phyloP scores from a whole-genome alignment of 2,888 invertebrate species.

The Timema cristinae region DNA sequence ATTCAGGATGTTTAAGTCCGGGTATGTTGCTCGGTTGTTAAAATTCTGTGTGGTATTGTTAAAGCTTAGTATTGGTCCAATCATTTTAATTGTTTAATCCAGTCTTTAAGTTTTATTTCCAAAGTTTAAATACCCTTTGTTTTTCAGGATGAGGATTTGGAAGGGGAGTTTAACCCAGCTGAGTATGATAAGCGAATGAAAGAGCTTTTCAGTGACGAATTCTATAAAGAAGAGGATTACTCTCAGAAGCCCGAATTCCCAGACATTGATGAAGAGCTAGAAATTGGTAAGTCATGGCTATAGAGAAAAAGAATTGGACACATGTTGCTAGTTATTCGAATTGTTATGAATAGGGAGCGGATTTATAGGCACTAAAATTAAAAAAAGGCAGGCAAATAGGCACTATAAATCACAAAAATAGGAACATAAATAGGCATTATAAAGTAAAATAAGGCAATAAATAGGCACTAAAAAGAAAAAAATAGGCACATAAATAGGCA shows the following conservation, averaged over 20 bases:
- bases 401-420: no score
- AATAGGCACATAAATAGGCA: no score
- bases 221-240: slow-evolving; percentile 68
- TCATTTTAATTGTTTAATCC: slow-evolving; percentile 27
- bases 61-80: no score
- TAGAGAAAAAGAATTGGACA: slow-evolving; percentile 5
- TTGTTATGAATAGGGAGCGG: not conserved
- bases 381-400: no score
- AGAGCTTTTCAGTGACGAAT: slow-evolving; percentile 80
- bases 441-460: no score
- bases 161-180: slow-evolving; percentile 86
- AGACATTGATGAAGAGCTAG: slow-evolving; percentile 69
- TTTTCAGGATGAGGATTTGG: slow-evolving; percentile 70
- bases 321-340: not conserved
- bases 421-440: no score
- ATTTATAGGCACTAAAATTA: no score
- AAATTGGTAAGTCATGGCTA: slow-evolving; percentile 47
- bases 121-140: slow-evolving; percentile 8
- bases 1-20: no score
- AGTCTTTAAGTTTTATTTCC: slow-evolving; percentile 32
- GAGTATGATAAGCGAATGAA: slow-evolving; percentile 85
- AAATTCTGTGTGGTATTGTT: no score
- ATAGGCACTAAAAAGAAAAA: no score
- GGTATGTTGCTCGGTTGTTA: no score
- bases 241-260: slow-evolving; percentile 82